A percentile compares a stretch with the other conserved stretches of the same genome.
These are phyloP conservation scores for Halcyon senegalensis DNA, from an alignment of 2,113 vertebrate genomes.

Conservation along the genomic window DNA sequence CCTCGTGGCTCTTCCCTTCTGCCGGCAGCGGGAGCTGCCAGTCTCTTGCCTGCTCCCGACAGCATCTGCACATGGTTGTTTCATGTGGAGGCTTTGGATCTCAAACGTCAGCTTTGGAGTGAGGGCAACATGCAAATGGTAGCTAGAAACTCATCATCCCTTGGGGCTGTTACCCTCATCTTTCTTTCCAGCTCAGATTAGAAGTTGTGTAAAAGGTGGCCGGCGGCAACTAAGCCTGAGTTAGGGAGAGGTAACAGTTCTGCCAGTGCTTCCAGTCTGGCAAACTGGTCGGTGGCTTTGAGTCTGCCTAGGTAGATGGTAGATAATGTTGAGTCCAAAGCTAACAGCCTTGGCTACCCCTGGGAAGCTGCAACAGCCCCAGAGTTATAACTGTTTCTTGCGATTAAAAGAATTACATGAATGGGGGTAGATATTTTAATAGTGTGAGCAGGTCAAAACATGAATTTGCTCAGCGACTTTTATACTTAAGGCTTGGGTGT, in stretches of 20 bases:
- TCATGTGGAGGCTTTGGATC: neutral
- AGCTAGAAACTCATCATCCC: neutral
- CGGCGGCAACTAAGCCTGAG: accelerated
- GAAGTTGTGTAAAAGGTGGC: neutral
- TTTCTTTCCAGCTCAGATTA: neutral
- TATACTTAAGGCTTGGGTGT: neutral
- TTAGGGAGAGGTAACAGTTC: accelerated
- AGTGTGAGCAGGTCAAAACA: neutral
- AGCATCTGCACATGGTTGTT: accelerated
- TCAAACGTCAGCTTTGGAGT: neutral
- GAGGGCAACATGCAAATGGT: neutral
- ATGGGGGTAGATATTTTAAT: neutral
- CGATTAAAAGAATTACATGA: neutral
- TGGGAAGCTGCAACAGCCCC: neutral
- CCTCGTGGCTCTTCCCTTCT: neutral
- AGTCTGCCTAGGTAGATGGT: neutral
- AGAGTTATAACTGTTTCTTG: neutral
- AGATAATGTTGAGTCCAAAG: accelerated
- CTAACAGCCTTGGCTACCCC: neutral
- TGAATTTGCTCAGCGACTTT: neutral
- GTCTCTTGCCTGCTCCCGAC: neutral
- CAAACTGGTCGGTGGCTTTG: neutral
- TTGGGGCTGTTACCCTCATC: neutral
- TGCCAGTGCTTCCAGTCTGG: neutral
- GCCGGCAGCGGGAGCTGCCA: accelerated